phyloP scores from a whole-genome alignment of 2,113 vertebrate species.

The Nanorana parkeri region DNA sequence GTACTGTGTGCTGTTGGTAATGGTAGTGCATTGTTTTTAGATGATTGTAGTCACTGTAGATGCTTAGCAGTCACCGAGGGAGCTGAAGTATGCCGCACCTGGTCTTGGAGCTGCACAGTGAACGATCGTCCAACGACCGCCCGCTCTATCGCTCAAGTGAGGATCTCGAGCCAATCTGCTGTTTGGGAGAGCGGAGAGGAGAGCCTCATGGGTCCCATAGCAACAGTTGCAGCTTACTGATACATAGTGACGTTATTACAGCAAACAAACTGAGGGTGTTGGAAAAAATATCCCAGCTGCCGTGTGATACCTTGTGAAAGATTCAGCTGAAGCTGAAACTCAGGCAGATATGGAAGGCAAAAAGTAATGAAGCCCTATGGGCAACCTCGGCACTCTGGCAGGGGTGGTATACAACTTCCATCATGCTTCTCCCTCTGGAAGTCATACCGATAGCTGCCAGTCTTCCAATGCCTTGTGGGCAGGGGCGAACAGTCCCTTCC shows the following conservation, averaged over 20 bases:
- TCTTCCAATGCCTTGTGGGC: too few species aligned
- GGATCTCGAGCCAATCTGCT: conserved; percentile 57
- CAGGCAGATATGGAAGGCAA: conserved; percentile 82
- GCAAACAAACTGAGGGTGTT: conserved; percentile 65
- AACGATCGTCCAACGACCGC: conserved; percentile 55
- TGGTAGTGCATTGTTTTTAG: conserved; percentile 75
- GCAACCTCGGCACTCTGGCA: too few species aligned
- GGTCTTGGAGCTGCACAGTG: conserved; percentile 64
- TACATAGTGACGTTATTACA: conserved; percentile 63
- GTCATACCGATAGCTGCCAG: too few species aligned
- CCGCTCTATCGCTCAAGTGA: conserved; percentile 44
- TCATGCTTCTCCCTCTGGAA: too few species aligned
- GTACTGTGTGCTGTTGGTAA: conserved; percentile 70
- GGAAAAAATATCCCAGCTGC: conserved; percentile 63
- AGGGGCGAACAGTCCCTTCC: too few species aligned
- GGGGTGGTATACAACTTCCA: too few species aligned
- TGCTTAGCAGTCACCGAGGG: conserved; percentile 67
- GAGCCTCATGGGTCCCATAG: conserved; percentile 62
- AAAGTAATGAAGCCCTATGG: too few species aligned
- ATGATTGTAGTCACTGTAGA: conserved; percentile 65
- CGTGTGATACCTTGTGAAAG: conserved; percentile 56
- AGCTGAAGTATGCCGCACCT: conserved; percentile 72
- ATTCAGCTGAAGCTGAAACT: conserved; percentile 61
- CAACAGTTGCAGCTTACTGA: conserved; percentile 60
- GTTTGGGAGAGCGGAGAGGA: conserved; percentile 64